Evolutionary conservation across 1,140 invertebrate genomes (phyloP), one percentile per base, ranked within the genome.

Genomic region (Cotesia chilonis): DNA sequence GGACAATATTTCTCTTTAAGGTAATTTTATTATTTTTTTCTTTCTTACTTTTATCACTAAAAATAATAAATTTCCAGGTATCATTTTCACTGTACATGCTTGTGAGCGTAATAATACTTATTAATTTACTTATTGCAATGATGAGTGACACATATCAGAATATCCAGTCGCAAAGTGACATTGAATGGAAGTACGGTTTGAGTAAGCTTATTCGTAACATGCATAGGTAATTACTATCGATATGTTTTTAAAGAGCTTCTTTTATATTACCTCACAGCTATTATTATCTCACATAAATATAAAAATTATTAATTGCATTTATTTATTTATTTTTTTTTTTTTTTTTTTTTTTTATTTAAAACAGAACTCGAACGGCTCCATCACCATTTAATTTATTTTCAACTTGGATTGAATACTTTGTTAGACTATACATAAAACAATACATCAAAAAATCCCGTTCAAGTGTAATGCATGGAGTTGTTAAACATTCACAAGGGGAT

Each of bases 111-210:
- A 95, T 99, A 81, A 97, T 99, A 61, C 90, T 99, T 71, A 98
- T 99, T 88, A 99, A 99, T 89, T 90, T 99, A 75, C 92, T 99
- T 79, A 99, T 99, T 91, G 98, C 98, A 89, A 99, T 99, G 98
- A 99, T 99, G 98, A 97, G 95, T 80, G 98, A 99, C 88, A 99
- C 98, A 17, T 99, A 99, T 87, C 98, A 99, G 85, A 91, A 95
- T 75, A 99, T 99, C 83, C 92, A 98, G 77, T 95, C 97, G n/a
- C 97, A 99, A 91, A 99, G 97, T 35, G 98, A 99, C 84, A 98
- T 97, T 74, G 98, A 99, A 87, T 99, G 98, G 98, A 99, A 99
- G 87, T 99, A 98, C 82, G 98, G 98, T 9, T 86, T 99, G 74
- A 98, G 98, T n/a, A 99, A 99, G 89, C 89, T 99, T 77, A 98